Conservation (phyloP, 2,113 vertebrate genomes). For the Gymnobelideus leadbeateri region DNA sequence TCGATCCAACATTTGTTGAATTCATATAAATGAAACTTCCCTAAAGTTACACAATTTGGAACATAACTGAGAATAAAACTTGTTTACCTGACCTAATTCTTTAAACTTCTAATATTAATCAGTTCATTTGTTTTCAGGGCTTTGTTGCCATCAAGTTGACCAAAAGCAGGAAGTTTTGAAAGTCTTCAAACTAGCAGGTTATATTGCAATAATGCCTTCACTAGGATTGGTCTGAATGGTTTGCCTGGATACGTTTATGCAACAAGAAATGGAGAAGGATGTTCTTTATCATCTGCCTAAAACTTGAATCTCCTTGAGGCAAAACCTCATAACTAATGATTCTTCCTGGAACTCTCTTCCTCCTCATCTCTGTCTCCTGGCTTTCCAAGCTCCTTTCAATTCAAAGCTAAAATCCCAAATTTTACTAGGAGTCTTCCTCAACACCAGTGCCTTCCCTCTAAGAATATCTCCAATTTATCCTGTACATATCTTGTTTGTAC, state of each 20-base stretch:
- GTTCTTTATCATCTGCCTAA: conserved; percentile 12
- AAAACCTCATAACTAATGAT: conserved; percentile 17
- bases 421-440: not conserved
- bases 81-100: not conserved
- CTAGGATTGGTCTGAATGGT: not conserved
- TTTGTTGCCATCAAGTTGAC: not conserved
- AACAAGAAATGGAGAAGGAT: not conserved
- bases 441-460: not conserved
- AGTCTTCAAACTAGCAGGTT: conserved; percentile 1
- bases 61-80: conserved; percentile 33
- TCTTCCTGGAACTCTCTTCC: not conserved
- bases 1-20: conserved; percentile 10
- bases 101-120: conserved; percentile 25
- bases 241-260: not conserved
- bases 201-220: not conserved
- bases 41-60: not conserved
- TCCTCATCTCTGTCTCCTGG: not conserved
- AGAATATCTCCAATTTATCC: not conserved
- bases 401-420: not conserved
- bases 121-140: not conserved
- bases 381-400: not conserved
- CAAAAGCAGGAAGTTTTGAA: conserved; percentile 41
- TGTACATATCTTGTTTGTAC: too few relatives aligned
- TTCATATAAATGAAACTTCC: conserved; percentile 40
- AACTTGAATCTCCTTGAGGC: conserved; percentile 21